Evolutionary conservation across 2,113 vertebrate genomes (phyloP), one percentile per base, ranked within the genome.

Genomic region (Piprites chloris): DNA sequence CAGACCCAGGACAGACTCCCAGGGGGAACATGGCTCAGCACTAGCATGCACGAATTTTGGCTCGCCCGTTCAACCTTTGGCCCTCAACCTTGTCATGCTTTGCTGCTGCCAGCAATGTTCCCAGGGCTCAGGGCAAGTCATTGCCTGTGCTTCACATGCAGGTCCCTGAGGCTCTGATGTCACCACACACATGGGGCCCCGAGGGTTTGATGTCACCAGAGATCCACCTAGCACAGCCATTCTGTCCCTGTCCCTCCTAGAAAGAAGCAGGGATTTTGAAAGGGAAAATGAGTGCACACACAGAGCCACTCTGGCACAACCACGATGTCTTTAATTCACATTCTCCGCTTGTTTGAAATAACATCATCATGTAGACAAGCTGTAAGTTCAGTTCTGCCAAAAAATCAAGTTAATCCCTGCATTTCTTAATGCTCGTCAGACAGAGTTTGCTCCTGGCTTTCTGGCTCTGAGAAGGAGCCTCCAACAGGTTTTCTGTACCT

Each of bases 331-430:
- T 87, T 87, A 89, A 82, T 89, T 82, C 81, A 30, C 56, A 12
- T 77, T 66, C 65, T 75, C 44, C 2, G 0, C 53, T 92, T 84
- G 68, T 87, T 85, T 89, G 69, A 87, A 89, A 78, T 65, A 92
- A 33, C 77, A 75, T 32, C 44, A 28, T 68, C n/a, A 1, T 62
- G 56, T 49, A 92, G 91, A 82, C 65, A 87, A 94, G 69, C 49
- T 78, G 68, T 59, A 95, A 92, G 91, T 59, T 81, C 62, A 61
- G 22, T 75, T 75, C 84, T 91, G 94, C 80, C 76, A 95, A 90
- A 85, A 87, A 85, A 62, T 44, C 58, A 66, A 84, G 61, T 85
- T 41, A 72, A 84, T 84, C 80, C 26, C 62, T 28, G 27, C 39
- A 61, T 89, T 93, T 90, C 75, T 86, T 49, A 75, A 41, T n/a